Percentiles rank a stretch among this genome's conserved stretches.
phyloP scores from a whole-genome alignment of 2,113 vertebrate genomes.

The Phyllostomus discolor region DNA sequence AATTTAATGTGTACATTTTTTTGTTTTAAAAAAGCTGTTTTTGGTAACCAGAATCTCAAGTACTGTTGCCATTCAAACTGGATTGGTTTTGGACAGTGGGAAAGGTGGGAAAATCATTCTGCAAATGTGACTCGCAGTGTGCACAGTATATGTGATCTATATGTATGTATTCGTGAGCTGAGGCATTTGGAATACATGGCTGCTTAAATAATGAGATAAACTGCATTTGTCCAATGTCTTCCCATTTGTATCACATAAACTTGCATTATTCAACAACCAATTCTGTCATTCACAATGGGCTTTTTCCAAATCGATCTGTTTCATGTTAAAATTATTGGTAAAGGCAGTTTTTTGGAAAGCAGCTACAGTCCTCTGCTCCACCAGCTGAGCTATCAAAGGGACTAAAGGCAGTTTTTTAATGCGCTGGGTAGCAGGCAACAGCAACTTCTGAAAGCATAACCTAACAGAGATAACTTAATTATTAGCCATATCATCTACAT shows the following conservation, averaged over 20 bases:
- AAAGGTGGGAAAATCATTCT: neutral
- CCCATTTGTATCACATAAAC: neutral
- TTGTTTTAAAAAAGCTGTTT: neutral
- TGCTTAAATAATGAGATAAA: neutral
- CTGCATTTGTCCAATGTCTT: neutral
- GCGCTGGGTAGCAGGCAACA: neutral
- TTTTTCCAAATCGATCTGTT: constrained; percentile 29
- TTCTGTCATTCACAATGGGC: constrained; percentile 29
- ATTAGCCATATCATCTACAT: neutral
- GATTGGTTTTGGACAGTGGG: neutral
- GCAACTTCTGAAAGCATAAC: constrained; percentile 3
- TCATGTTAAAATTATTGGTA: constrained; percentile 41
- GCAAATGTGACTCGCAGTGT: neutral
- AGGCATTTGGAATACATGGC: neutral
- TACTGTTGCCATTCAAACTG: neutral
- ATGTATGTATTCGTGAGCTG: neutral
- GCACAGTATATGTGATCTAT: neutral
- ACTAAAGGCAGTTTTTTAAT: neutral
- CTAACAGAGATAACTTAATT: constrained; percentile 25
- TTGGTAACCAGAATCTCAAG: neutral
- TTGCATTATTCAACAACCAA: neutral
- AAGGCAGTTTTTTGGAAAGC: neutral
- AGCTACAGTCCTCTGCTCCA: too few species aligned
- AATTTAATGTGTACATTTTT: neutral
- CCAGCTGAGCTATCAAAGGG: too few species aligned